phyloP scores from a whole-genome alignment of 1,140 invertebrate species.

The Magallana ariakensis region DNA sequence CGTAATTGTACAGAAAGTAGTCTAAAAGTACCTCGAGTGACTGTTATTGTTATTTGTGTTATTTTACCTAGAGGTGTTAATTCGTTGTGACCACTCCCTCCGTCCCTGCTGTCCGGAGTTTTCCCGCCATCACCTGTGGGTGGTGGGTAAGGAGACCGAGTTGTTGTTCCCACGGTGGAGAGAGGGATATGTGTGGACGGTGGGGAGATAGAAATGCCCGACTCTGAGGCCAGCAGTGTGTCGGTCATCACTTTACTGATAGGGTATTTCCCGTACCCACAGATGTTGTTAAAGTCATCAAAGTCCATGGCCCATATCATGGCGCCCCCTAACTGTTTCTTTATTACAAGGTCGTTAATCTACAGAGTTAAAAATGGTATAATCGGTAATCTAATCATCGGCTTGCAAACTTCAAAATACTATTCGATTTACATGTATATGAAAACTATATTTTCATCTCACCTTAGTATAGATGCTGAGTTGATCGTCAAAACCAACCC shows the following conservation, averaged over 20 bases:
- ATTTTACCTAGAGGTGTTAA: not conserved
- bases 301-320: conserved; percentile 99
- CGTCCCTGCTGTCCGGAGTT: not conserved
- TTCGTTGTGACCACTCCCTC: not conserved
- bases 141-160: not conserved
- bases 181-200: not conserved
- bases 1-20: too few relatives aligned
- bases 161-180: not conserved
- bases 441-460: too few relatives aligned
- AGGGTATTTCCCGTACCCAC: conserved; percentile 94
- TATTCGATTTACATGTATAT: too few relatives aligned
- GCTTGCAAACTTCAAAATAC: too few relatives aligned
- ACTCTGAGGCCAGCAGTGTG: conserved; percentile 66
- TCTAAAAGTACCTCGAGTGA: too few relatives aligned
- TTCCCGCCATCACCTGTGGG: not conserved
- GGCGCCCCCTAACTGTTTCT: conserved; percentile 93
- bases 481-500: conserved; percentile 93
- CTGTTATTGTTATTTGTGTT: not conserved
- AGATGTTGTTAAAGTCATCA: conserved; percentile 95
- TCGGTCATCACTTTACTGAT: conserved; percentile 85
- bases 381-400: too few relatives aligned
- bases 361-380: not conserved
- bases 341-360: conserved; percentile 62
- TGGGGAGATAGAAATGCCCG: not conserved
- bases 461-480: conserved; percentile 88